These are phyloP conservation scores for Siphlonurus alternatus DNA, from an alignment of 2,888 invertebrate species.

Conservation along the genomic window DNA sequence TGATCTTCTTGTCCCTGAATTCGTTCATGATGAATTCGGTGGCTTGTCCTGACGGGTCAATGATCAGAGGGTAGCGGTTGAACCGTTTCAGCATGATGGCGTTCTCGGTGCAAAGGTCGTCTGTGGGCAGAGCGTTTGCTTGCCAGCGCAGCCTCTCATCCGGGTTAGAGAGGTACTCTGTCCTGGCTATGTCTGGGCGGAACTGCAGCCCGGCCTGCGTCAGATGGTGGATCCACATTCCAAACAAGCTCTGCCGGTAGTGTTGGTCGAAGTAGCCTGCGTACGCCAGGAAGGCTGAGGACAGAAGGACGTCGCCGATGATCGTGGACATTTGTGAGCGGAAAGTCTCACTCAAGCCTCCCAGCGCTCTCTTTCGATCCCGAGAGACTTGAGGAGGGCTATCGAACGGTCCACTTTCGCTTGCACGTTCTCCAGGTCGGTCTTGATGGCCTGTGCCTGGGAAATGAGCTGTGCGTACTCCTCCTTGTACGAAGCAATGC, in stretches of 20 bases:
- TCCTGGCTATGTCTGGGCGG: constrained; percentile 88
- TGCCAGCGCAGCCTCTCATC: constrained; percentile 97
- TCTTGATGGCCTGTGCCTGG: constrained; percentile 97
- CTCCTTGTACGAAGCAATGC: constrained; percentile 95
- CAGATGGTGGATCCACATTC: constrained; percentile 88
- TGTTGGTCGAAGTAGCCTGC: constrained; percentile 94
- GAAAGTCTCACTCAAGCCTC: constrained; percentile 94
- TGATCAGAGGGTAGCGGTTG: constrained; percentile 96
- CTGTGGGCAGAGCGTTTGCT: constrained; percentile 88
- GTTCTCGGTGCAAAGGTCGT: constrained; percentile 98
- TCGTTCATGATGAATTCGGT: constrained; percentile 98
- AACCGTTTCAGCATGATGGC: constrained; percentile 93
- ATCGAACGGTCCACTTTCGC: constrained; percentile 96
- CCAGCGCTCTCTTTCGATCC: constrained; percentile 95
- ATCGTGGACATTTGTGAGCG: constrained; percentile 99
- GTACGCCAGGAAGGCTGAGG: constrained; percentile 95
- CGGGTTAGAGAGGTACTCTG: constrained; percentile 95
- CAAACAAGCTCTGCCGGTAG: constrained; percentile 87
- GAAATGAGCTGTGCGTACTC: constrained; percentile 98
- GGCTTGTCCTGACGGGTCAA: constrained; percentile 98
- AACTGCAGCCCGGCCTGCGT: constrained; percentile 81
- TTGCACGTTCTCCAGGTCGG: constrained; percentile 92
- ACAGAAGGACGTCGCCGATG: constrained; percentile 88
- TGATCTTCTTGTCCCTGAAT: constrained; percentile 91
- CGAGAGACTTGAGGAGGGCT: constrained; percentile 84